Base-by-base conservation (phyloP, 2,113 vertebrate species). In the Oryzias curvinotus region DNA sequence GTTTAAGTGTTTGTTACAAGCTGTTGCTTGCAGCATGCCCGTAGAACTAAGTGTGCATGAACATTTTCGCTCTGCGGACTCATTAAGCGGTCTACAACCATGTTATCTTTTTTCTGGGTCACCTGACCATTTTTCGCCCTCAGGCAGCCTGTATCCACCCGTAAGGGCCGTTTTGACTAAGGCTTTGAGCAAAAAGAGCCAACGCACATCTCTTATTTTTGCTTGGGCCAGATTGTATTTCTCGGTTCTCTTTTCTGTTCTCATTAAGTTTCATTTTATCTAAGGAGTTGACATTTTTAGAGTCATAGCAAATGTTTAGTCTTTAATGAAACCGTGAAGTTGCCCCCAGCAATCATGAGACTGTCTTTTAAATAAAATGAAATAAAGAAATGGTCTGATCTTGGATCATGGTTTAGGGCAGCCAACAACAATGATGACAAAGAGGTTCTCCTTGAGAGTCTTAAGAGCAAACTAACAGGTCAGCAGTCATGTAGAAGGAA, bases 321-420 rank as follows among this genome's bases (percentile, higher is more conserved):
- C 71, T 30, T 60, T 43, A 60, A 28, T 63, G 57, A 74, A 78
- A 81, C 28, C 36, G 74, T 81, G 70, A 89, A 76, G 78, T 85
- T 85, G 83, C 73, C 84, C 73, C 67, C 25, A 64, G 48, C 54
- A 59, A 52, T 68, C n/a, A 17, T 57, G 74, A 30, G 59, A 75
- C 63, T 70, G 49, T 75, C 17, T 71, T 61, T 73, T 43, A 16
- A 73, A 55, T 50, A 30, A 23, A 57, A 67, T 14, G 13, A 74
- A 63, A 62, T 60, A 25, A 44, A 14, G 30, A 66, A 46, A 47
- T 68, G 36, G 18, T 73, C 74, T 83, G 84, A 84, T 82, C 80
- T 72, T 76, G 50, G 81, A 83, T 88, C 78, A 78, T 85, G 82
- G 74, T 87, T 85, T 57, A 81, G 67, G 68, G 48, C 41, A 70